A percentile compares a stretch with the other conserved stretches of the same genome.
Evolutionary conservation across 2,888 invertebrate species (phyloP).

Genomic region (Apodemia hepburni): DNA sequence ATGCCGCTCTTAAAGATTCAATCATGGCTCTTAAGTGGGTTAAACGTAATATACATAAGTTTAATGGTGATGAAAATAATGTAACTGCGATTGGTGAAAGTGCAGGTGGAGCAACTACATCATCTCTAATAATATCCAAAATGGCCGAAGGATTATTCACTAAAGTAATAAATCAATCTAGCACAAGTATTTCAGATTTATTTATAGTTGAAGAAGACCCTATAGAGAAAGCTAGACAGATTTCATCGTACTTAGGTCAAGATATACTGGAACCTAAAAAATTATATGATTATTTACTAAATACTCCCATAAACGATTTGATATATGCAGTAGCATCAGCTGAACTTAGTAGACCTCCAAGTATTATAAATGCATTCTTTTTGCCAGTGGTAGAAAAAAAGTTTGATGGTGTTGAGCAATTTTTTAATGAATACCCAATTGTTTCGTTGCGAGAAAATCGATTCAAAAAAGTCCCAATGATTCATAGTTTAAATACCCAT

Average conservation of each 20-base stretch:
- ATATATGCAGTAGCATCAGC: conserved; percentile 43
- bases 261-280: conserved; percentile 38
- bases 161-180: conserved; percentile 58
- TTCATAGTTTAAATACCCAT: conserved; percentile 46
- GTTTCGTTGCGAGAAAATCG: conserved; percentile 41
- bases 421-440: conserved; percentile 49
- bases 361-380: conserved; percentile 45
- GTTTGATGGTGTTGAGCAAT: conserved; percentile 48
- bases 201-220: conserved; percentile 51
- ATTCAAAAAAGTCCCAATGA: conserved; percentile 47
- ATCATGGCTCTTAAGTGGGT: conserved; percentile 63
- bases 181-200: conserved; percentile 50
- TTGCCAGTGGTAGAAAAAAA: conserved; percentile 55
- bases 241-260: conserved; percentile 47
- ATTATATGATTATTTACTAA: conserved; percentile 46
- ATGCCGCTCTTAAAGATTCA: conserved; percentile 59
- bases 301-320: conserved; percentile 49
- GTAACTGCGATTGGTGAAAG: conserved; percentile 63
- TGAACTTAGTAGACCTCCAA: conserved; percentile 42
- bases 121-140: conserved; percentile 48
- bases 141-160: conserved; percentile 51
- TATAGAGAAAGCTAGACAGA: conserved; percentile 44
- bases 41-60: conserved; percentile 49
- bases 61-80: conserved; percentile 57
- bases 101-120: conserved; percentile 49